These are phyloP conservation scores for Tortricodes alternella DNA, from an alignment of 2,888 invertebrate genomes.

Conservation along the genomic window DNA sequence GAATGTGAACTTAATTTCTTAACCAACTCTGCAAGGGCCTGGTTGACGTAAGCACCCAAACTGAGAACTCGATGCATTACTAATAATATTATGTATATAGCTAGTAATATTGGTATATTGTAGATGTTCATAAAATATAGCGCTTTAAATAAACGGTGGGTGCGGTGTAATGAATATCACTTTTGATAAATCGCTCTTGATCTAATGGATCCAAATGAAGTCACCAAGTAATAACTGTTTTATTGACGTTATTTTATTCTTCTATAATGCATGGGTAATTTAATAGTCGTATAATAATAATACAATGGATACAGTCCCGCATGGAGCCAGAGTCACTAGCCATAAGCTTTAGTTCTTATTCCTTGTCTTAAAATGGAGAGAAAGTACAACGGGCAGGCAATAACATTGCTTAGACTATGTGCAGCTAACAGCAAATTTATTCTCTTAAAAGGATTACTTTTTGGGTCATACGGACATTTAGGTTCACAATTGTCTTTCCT, in stretches of 20 bases:
- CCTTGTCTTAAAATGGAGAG: not conserved
- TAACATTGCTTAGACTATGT: not conserved
- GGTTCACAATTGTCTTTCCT: too few relatives aligned
- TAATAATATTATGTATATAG: too few relatives aligned
- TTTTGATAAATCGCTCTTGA: not conserved
- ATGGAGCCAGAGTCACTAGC: conserved; percentile 61
- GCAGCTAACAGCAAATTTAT: not conserved
- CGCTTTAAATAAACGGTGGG: too few relatives aligned
- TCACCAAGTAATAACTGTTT: conserved; percentile 1
- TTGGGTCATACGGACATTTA: too few relatives aligned
- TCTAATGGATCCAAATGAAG: not conserved
- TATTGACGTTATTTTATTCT: conserved; percentile 4
- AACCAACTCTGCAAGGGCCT: too few relatives aligned
- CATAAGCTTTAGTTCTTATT: conserved; percentile 42
- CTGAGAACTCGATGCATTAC: too few relatives aligned
- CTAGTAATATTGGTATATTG: too few relatives aligned
- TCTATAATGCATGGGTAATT: not conserved
- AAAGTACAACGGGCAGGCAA: not conserved
- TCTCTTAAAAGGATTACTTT: too few relatives aligned
- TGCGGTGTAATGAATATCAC: not conserved
- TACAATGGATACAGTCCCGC: conserved; percentile 56
- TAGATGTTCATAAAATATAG: too few relatives aligned
- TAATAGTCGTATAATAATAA: conserved; percentile 6
- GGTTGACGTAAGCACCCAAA: too few relatives aligned
- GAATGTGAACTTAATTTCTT: too few relatives aligned